Conservation (phyloP, 1,140 invertebrate genomes). For the Leptinotarsa texana region DNA sequence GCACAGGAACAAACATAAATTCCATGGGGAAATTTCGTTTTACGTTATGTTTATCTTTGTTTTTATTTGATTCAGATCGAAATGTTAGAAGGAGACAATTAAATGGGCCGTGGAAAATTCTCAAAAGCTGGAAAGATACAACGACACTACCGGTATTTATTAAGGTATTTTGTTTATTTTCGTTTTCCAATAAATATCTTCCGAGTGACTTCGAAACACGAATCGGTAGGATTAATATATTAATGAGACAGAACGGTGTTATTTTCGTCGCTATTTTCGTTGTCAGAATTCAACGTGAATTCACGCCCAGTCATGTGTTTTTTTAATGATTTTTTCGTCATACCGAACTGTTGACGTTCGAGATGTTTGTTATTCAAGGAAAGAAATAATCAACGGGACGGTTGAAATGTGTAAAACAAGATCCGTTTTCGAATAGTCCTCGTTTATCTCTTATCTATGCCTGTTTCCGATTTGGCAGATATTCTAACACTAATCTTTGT, state of each 20-base stretch:
- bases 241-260: conserved; percentile 23
- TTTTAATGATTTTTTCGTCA: conserved; percentile 25
- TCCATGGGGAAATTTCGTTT: conserved; percentile 21
- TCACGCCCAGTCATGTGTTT: conserved; percentile 23
- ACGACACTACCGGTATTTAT: conserved; percentile 30
- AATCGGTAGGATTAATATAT: conserved; percentile 28
- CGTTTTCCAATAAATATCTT: conserved; percentile 32
- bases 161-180: conserved; percentile 31
- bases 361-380: conserved; percentile 1
- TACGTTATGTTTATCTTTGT: conserved; percentile 16
- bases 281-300: conserved; percentile 14
- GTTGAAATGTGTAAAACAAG: too few relatives aligned
- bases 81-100: conserved; percentile 23
- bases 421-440: too few relatives aligned
- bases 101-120: conserved; percentile 20
- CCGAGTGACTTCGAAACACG: conserved; percentile 16
- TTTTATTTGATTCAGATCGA: conserved; percentile 4
- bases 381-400: background rate
- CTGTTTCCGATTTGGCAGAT: too few relatives aligned
- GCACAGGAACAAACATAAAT: conserved; percentile 25
- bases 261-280: conserved; percentile 26
- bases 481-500: too few relatives aligned
- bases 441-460: too few relatives aligned
- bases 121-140: conserved; percentile 20
- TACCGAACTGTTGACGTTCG: background rate